A percentile compares a stretch with the other conserved stretches of the same genome.
Conservation (phyloP, 1,140 invertebrate species). For the Philopotamus ludificatus region DNA sequence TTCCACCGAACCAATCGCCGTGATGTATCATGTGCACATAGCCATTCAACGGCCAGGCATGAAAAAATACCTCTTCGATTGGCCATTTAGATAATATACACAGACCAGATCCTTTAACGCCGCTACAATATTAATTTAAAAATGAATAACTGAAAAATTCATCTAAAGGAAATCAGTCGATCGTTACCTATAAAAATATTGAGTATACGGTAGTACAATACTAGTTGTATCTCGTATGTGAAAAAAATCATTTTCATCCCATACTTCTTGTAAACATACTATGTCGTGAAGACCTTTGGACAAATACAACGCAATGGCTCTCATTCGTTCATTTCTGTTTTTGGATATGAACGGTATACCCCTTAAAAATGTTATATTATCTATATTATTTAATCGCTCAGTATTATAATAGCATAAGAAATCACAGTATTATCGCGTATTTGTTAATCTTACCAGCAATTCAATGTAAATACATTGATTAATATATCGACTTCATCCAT, state of each 20-base stretch:
- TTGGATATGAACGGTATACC: slow-evolving; percentile 80
- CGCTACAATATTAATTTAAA: slow-evolving; percentile 62
- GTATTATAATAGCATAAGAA: not conserved
- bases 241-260: slow-evolving; percentile 77
- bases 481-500: not conserved
- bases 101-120: slow-evolving; percentile 87
- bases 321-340: slow-evolving; percentile 71
- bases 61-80: slow-evolving; percentile 88
- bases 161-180: not conserved
- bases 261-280: slow-evolving; percentile 92
- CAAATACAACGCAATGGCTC: slow-evolving; percentile 77
- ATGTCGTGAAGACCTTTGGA: slow-evolving; percentile 74
- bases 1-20: slow-evolving; percentile 98
- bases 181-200: slow-evolving; percentile 89
- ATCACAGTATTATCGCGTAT: slow-evolving; percentile 7
- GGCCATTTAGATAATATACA: slow-evolving; percentile 86
- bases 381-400: slow-evolving; percentile 19
- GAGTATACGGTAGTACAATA: slow-evolving; percentile 72
- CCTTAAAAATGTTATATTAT: slow-evolving; percentile 58
- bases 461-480: slow-evolving; percentile 36
- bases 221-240: slow-evolving; percentile 64
- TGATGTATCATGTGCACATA: slow-evolving; percentile 95
- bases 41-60: slow-evolving; percentile 93
- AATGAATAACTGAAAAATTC: not conserved
- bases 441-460: slow-evolving; percentile 37